Evolutionary conservation across 2,113 vertebrate genomes (phyloP), one percentile per base, ranked within the genome.

Genomic region (Megaptera novaeangliae): DNA sequence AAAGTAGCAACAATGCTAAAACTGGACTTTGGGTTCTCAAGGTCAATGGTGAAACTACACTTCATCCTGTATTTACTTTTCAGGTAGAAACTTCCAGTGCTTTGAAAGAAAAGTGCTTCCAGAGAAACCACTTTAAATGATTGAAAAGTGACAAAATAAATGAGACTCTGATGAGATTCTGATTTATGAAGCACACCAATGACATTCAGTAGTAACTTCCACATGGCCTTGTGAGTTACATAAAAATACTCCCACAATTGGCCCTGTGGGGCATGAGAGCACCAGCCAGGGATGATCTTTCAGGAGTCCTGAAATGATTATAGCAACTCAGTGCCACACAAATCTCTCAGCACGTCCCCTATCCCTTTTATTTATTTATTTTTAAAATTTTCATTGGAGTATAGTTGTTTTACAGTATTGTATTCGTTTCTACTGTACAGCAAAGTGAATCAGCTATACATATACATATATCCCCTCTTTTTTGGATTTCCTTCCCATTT

Each of bases 201-300:
- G 20, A 39, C 71, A 77, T 31, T 93, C 36, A 23, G 57, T 1
- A 95, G 0, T 14, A 88, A 55, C 21, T 36, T 94, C 75, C 64
- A 69, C 2, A 4, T 31, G 88, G 69, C 27, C 49, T 55, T 9
- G 0, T 9, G n/a, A 72, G 27, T n/a, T 20, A 23, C 7, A 2
- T 2, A 59, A 66, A 29, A 93, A 68, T 29, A 29, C 55, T 15
- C 17, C 39, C 39, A 39, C 0, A 18, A 13, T 12, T 4, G 0
- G 68, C n/a, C 36, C 49, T 3, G 0, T 4, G 6, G 8, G 5
- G 57, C 20, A 31, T 1, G 88, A 57, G 3, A 36, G 5, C 6
- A 1, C 15, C 34, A 18, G 6, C 39, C 15, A 0, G 3, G 3
- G 49, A 39, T 7, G 18, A 31, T 44, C 20, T 17, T 21, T 49